phyloP scores from a whole-genome alignment of 1,140 invertebrate species.

The Hyphantria cunea region DNA sequence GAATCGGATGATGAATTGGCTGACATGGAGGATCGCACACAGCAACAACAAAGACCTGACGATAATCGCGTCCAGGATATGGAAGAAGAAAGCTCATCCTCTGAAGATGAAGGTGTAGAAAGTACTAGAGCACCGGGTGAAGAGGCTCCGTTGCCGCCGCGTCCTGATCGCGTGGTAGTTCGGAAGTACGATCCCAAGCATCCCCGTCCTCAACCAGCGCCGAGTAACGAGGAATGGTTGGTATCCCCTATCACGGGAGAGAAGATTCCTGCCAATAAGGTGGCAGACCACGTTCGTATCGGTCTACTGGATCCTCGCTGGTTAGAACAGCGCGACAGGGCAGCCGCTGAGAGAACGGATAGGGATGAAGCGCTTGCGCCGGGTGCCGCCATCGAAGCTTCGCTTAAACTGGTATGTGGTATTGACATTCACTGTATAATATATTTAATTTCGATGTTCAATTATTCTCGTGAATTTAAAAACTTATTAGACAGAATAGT shows the following conservation, averaged over 20 bases:
- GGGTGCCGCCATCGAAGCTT: conserved; percentile 94
- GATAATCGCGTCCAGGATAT: conserved; percentile 89
- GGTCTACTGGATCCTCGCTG: conserved; percentile 98
- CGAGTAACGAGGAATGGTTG: conserved; percentile 92
- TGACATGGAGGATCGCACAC: conserved; percentile 85
- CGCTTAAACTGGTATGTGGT: conserved; percentile 86
- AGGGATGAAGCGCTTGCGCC: conserved; percentile 77
- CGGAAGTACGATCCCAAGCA: conserved; percentile 98
- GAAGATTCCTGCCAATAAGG: conserved; percentile 97
- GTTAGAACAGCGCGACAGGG: conserved; percentile 95
- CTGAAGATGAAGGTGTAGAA: conserved; percentile 87
- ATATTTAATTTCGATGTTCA: background rate
- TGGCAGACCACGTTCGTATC: conserved; percentile 98
- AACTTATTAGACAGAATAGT: too few relatives aligned
- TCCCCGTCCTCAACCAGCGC: conserved; percentile 83
- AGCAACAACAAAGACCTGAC: conserved; percentile 76
- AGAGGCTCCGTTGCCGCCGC: conserved; percentile 91
- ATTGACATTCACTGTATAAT: background rate
- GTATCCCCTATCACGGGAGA: conserved; percentile 99
- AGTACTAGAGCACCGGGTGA: conserved; percentile 74
- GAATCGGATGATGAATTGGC: conserved; percentile 86
- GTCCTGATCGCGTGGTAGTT: conserved; percentile 97
- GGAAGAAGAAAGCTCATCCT: conserved; percentile 92
- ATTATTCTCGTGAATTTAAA: background rate
- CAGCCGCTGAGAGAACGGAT: conserved; percentile 73